Base-by-base conservation (phyloP, 2,888 invertebrate genomes). In the Erebia palarica region DNA sequence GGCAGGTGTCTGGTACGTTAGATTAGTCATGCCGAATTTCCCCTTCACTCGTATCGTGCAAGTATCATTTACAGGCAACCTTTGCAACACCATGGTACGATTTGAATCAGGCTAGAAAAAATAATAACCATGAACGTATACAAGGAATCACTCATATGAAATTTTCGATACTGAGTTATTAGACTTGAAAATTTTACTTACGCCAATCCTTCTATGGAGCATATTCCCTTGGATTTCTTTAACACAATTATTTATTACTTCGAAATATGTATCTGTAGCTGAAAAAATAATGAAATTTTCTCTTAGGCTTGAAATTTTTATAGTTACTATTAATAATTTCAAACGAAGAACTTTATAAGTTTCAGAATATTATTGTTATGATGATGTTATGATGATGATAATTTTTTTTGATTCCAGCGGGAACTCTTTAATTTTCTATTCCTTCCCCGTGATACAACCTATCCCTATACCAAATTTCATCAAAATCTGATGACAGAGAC, bases 21-120 rank as follows among this genome's bases (percentile, higher is more conserved):
- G 51, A 0, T 49, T 47, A 0, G 83, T 84, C 14, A 51, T 65
- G 0, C 89, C 87, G 66, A 84, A 78, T 18, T 77, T 53, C 3
- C 89, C 87, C 0, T 14, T 75, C n/a, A 91, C 76, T 13, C 36
- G 21, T 7, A 87, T 68, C 0, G 73, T 57, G 68, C 91, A 91
- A 0, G 70, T 49, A 8, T 81, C 83, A 1, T 82, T 75, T 0
- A 81, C 58, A 0, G 77, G 77, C n/a, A 90, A 73, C 0, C 73
- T 71, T 0, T 73, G 13, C 4, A 87, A 71, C 1, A 72, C 55
- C 49, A 80, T 73, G 0, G 70, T 74, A 1, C 77, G 76, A 1
- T 77, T 73, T n/a, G 77, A 67, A 7, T 76, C 77, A 1, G 82
- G 81, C 88, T 89, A 71, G 53, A 78, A 78, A 9, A 21, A 42